A percentile compares a stretch with the other conserved stretches of the same genome.
These are phyloP conservation scores for Astreopora myriophthalma DNA, from an alignment of 64 coral and sea anemone genomes.

Conservation along the genomic window DNA sequence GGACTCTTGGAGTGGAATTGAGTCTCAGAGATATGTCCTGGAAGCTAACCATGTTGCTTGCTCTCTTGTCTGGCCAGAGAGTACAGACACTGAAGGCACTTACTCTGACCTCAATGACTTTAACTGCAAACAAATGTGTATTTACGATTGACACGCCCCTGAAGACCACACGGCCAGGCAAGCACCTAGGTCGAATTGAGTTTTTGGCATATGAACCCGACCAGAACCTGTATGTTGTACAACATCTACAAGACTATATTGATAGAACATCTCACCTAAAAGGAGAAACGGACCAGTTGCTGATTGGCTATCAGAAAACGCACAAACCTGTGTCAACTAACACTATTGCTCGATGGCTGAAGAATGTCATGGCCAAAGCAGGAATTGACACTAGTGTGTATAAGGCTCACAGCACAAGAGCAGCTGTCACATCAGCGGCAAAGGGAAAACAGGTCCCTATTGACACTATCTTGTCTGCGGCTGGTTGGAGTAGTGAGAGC, in stretches of 20 bases:
- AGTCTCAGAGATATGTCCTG: constrained; percentile 19
- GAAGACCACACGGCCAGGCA: constrained; percentile 43
- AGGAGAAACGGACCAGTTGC: neutral
- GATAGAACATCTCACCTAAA: constrained; percentile 1
- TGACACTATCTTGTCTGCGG: constrained; percentile 16
- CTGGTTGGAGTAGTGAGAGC: constrained; percentile 2
- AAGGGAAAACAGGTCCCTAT: constrained; percentile 2
- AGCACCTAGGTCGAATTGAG: constrained; percentile 29
- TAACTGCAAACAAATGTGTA: constrained; percentile 4
- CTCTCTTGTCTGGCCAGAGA: constrained; percentile 59
- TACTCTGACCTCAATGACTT: constrained; percentile 15
- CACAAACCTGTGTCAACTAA: constrained; percentile 56
- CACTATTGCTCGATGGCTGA: constrained; percentile 66
- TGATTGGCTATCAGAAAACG: constrained; percentile 57
- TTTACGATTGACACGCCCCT: neutral
- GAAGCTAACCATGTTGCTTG: constrained; percentile 63
- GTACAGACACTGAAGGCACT: constrained; percentile 59
- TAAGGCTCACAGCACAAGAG: constrained; percentile 25
- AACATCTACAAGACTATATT: constrained; percentile 27
- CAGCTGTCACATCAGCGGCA: constrained; percentile 33
- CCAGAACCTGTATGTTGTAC: constrained; percentile 15
- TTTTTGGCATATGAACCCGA: constrained; percentile 53
- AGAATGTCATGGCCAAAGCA: constrained; percentile 8
- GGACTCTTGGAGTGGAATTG: neutral
- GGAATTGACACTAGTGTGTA: constrained; percentile 39